Evolutionary conservation across 2,888 invertebrate genomes (phyloP), one percentile per base, ranked within the genome.

Genomic region (Drosophila anomelani): DNA sequence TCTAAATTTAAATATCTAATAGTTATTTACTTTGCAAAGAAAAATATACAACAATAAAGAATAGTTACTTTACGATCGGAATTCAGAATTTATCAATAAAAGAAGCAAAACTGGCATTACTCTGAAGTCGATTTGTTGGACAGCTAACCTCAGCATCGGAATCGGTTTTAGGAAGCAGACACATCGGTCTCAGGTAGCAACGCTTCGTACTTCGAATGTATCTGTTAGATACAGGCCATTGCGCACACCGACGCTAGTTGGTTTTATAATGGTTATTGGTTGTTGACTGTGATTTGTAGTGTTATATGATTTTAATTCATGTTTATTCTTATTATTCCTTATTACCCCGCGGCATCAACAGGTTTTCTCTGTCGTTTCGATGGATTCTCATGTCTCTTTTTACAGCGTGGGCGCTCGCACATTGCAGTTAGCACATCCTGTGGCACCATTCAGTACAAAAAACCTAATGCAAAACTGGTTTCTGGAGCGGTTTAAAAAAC

Each of bases 221-320:
- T 87, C 78, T 84, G 75, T 85, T 85, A 82, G 80, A 82, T 84
- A 84, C 77, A 68, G 58, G 6, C 67, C 59, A 63, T 78, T 83
- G 82, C 75, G 81, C 79, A 68, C 76, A 76, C 67, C 43, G 76
- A 80, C 80, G 84, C 84, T 76, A 62, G 38, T 41, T 61, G 75
- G 75, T 85, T 79, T 83, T 84, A 83, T 80, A 63, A 51, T 72
- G 39, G n/a, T 46, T 74, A 34, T 34, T 51, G 34, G 15, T 34
- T 60, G 56, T 54, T 44, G 69, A 20, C 57, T 64, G 38, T 61
- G 72, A 67, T 60, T 71, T 55, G 49, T 29, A 17, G 36, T 57
- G 47, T 72, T 56, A 47, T 55, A 41, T 46, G 53, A 43, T 47
- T 47, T 58, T 54, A 63, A 49, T 73, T 51, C 51, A 51, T 54